These are phyloP conservation scores for Romanogobio albipinnatus DNA, from an alignment of 2,113 vertebrate genomes.

Conservation along the genomic window DNA sequence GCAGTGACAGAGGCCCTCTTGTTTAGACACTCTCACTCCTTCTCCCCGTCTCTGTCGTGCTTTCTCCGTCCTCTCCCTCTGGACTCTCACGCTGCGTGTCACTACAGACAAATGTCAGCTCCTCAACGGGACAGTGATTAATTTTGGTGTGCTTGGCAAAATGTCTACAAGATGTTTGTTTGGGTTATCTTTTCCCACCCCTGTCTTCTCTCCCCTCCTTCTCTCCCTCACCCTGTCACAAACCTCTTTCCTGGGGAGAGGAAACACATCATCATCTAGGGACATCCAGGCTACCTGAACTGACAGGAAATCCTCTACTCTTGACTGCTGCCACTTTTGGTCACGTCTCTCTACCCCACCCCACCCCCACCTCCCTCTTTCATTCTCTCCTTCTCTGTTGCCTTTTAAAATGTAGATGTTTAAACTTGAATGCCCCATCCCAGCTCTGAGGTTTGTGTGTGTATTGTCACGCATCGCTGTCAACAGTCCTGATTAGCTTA, in stretches of 20 bases:
- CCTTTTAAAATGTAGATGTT: constrained; percentile 41
- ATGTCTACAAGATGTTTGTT: constrained; percentile 80
- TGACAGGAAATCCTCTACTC: constrained; percentile 75
- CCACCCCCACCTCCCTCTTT: constrained; percentile 1
- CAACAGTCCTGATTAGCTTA: constrained; percentile 78
- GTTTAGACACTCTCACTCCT: constrained; percentile 67
- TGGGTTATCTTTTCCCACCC: constrained; percentile 73
- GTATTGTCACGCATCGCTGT: constrained; percentile 75
- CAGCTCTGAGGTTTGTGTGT: constrained; percentile 62
- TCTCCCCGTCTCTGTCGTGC: constrained; percentile 53
- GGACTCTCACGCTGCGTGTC: constrained; percentile 75
- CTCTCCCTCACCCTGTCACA: constrained; percentile 51
- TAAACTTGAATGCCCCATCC: constrained; percentile 65
- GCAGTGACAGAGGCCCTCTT: constrained; percentile 71
- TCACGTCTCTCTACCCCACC: constrained; percentile 48
- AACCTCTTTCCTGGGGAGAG: constrained; percentile 29
- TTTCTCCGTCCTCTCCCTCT: constrained; percentile 69
- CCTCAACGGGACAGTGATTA: constrained; percentile 77
- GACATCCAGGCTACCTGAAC: constrained; percentile 74
- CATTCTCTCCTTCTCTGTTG: constrained; percentile 42
- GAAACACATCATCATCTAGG: constrained; percentile 62
- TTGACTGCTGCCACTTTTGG: constrained; percentile 68
- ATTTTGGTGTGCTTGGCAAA: constrained; percentile 76
- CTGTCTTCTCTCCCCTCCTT: constrained; percentile 52
- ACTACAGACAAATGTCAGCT: constrained; percentile 78